Base-by-base conservation (phyloP, 2,113 vertebrate species). In the Eublepharis macularius region DNA sequence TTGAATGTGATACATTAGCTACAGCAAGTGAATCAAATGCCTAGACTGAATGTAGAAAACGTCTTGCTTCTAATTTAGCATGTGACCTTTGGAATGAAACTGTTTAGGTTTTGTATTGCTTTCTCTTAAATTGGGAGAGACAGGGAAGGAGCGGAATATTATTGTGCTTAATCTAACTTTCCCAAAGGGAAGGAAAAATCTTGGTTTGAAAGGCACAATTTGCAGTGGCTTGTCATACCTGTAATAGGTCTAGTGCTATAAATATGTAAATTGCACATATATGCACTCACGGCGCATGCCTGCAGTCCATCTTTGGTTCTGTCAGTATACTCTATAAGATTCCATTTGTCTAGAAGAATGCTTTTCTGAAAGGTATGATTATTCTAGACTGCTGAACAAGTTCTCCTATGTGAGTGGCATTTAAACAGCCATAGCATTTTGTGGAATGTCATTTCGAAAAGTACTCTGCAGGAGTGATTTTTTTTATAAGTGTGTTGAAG, bases 321-420 rank as follows among this genome's bases (percentile, higher is more conserved):
- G 87, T 91, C 82, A 85, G 80, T 86, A 57, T 76, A 88, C 87
- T 91, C 86, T 72, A 73, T 79, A 73, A 78, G 80, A 87, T 75
- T 76, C 72, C 85, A 76, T 85, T 92, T 91, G 90, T 87, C 80
- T 93, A 73, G 86, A 90, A 86, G 86, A 88, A 79, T 69, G 90
- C 78, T 85, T 90, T 82, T 93, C 82, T 88, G 86, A 92, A 94
- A 92, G 92, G 80, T 92, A 60, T 86, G 90, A 92, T 94, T 93
- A 93, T 94, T 94, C 91, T 92, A 89, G 94, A 81, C 89, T 87
- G 54, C 82, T 91, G 94, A 93, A 91, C 90, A 84, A 85, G 88
- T 87, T 92, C 41, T 91, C 86, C 86, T 66, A 47, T 94, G 80
- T 87, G 91, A 90, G 24, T 87, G 84, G 89, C 89, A 2, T 89